A percentile compares a stretch with the other conserved stretches of the same genome.
These are phyloP conservation scores for Clamator glandarius DNA, from an alignment of 2,797 vertebrate species.

Conservation along the genomic window DNA sequence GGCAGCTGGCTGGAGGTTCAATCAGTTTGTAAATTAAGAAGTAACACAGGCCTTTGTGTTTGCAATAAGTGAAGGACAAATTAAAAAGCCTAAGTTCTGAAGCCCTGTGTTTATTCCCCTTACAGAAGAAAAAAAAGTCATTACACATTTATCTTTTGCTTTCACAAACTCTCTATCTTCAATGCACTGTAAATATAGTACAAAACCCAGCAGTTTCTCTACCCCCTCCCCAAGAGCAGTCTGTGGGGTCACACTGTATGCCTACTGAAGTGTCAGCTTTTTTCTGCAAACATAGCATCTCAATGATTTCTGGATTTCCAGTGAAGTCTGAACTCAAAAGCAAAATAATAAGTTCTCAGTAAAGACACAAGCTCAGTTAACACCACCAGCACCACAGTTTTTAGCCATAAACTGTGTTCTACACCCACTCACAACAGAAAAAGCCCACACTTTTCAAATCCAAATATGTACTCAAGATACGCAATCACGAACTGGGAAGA, in stretches of 20 bases:
- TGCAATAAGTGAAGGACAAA: neutral
- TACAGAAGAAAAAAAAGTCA: neutral
- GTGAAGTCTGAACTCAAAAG: neutral
- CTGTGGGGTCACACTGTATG: neutral
- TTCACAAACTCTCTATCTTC: neutral
- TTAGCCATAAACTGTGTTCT: neutral
- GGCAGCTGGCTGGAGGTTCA: neutral
- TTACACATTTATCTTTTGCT: neutral
- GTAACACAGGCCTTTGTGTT: neutral
- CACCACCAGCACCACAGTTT: neutral
- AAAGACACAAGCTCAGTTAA: neutral
- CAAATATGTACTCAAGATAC: neutral
- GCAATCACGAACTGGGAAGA: neutral
- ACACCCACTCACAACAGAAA: neutral
- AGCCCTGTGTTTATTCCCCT: neutral
- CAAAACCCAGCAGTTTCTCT: neutral
- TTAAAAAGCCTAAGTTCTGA: neutral
- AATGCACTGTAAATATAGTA: neutral
- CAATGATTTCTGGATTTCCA: accelerated
- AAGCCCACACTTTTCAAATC: neutral
- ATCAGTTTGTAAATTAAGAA: neutral
- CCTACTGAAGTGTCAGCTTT: neutral
- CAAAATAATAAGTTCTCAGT: neutral
- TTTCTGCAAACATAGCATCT: neutral
- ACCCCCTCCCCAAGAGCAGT: accelerated